Evolutionary conservation across 2,888 invertebrate genomes (phyloP), one percentile per base, ranked within the genome.

Genomic region (Heliconius charithonia): DNA sequence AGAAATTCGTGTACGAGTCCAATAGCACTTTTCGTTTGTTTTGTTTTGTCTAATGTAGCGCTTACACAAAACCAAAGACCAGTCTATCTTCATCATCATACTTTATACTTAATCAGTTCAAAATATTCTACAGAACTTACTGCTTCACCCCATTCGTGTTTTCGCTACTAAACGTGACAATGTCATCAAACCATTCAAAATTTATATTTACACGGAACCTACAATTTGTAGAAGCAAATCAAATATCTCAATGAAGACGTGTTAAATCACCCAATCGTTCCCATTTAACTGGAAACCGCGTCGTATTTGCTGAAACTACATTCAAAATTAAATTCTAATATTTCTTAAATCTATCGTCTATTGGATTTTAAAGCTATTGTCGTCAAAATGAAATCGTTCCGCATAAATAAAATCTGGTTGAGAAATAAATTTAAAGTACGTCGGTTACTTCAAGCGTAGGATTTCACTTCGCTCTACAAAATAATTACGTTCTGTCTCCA

Each of bases 401-500:
- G 77, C 83, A 83, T 84, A 86, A 85, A 88, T 86, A 83, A 85
- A 82, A 84, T 83, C 83, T 75, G 81, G 84, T 79, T 80, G 82
- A 76, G 82, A 86, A 86, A 85, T 87, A 87, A 89, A 87, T 88
- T 87, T 85, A 83, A 88, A 89, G 86, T 84, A 85, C 83, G 83
- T 82, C 84, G 83, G 85, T 86, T 86, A 82, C 87, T 84, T 84
- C 84, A 79, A 81, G 89, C 88, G 87, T 90, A 85, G 85, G 86
- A 89, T 91, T 90, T 89, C 90, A 90, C 86, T 90, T 86, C 85
- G 87, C 87, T 88, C 86, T 86, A 86, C 88, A 87, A 90, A 89
- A 90, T 91, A 91, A 91, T 91, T 91, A 90, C 87, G 86, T 85
- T 86, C 87, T 89, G 89, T 90, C 90, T 88, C 88, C 88, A 86